A percentile compares a stretch with the other conserved stretches of the same genome.
phyloP scores from a whole-genome alignment of 2,888 invertebrate genomes.

The Caenorhabditis sulstoni region DNA sequence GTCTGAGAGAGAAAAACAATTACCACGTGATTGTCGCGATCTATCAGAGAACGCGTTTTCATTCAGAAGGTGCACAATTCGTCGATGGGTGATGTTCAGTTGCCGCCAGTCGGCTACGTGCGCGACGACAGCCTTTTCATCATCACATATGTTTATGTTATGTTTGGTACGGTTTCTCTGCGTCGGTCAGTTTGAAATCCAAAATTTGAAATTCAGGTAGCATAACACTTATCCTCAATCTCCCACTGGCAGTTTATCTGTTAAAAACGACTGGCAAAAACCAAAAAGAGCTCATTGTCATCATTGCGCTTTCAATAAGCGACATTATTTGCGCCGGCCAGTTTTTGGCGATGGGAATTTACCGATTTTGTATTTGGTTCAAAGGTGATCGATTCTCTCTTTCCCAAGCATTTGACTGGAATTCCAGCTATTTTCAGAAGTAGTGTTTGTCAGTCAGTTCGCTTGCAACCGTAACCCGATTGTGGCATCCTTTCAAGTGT shows the following conservation, averaged over 20 bases:
- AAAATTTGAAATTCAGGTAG: conserved; percentile 25
- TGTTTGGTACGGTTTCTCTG: conserved; percentile 18
- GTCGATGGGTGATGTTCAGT: not conserved
- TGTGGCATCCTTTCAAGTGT: conserved; percentile 41
- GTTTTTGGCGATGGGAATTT: conserved; percentile 48
- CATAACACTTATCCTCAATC: conserved; percentile 35
- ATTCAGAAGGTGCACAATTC: not conserved
- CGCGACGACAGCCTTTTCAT: conserved; percentile 32
- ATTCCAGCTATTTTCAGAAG: conserved; percentile 12
- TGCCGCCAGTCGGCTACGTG: conserved; percentile 26
- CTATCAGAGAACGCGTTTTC: too few species aligned
- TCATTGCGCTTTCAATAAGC: conserved; percentile 39
- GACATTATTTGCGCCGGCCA: conserved; percentile 45
- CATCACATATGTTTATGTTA: conserved; percentile 44
- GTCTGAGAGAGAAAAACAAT: not conserved
- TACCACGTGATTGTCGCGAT: not conserved
- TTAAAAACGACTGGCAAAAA: conserved; percentile 44
- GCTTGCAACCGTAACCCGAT: conserved; percentile 38
- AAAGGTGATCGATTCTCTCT: conserved; percentile 11
- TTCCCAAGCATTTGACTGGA: not conserved
- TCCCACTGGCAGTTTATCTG: conserved; percentile 39
- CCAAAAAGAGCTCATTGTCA: conserved; percentile 54
- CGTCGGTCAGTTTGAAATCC: too few species aligned
- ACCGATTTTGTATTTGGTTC: conserved; percentile 45
- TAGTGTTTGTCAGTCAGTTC: conserved; percentile 34